Evolutionary conservation across 2,797 vertebrate species (phyloP).

Genomic region (Aselliscus stoliczkanus): DNA sequence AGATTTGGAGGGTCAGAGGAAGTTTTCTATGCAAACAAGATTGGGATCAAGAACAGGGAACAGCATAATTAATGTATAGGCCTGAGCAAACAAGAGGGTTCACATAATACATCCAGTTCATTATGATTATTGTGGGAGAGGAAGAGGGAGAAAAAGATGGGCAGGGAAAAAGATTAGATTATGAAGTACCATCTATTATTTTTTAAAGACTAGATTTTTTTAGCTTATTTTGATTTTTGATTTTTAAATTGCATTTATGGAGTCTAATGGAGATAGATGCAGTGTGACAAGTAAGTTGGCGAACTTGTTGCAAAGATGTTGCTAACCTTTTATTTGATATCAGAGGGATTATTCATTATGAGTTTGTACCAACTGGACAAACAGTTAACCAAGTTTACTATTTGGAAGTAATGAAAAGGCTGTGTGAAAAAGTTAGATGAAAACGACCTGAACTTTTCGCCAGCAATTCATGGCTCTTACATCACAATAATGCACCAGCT

Average conservation of each 20-base stretch:
- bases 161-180: background rate
- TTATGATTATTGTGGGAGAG: background rate
- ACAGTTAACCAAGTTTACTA: too few species aligned
- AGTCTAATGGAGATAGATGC: background rate
- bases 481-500: too few species aligned
- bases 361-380: too few species aligned
- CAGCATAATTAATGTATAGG: background rate
- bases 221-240: background rate
- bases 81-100: background rate
- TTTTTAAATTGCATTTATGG: background rate
- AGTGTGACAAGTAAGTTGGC: too few species aligned
- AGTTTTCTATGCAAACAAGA: background rate
- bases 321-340: too few species aligned
- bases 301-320: too few species aligned
- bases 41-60: background rate
- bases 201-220: background rate
- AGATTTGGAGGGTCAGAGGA: background rate
- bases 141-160: background rate
- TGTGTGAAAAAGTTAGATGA: too few species aligned
- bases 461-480: too few species aligned
- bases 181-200: background rate
- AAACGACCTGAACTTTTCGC: too few species aligned
- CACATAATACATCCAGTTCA: background rate
- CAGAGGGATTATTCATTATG: too few species aligned
- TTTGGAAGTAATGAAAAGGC: too few species aligned